phyloP scores from a whole-genome alignment of 2,888 invertebrate genomes.

The Temnothorax ravouxi region DNA sequence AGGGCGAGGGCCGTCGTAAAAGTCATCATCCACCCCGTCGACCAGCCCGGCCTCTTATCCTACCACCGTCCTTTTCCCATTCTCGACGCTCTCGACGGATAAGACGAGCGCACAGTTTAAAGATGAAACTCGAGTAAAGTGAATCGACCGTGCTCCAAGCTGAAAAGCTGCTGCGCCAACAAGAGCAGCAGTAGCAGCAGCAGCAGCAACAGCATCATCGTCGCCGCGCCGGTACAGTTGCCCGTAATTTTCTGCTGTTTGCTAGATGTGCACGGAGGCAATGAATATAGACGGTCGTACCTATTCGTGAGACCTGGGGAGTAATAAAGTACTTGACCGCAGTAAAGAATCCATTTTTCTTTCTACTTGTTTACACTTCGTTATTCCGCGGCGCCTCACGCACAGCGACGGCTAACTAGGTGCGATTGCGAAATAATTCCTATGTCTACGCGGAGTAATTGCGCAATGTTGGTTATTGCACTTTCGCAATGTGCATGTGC shows the following conservation, averaged over 20 bases:
- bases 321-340: conserved; percentile 77
- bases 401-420: conserved; percentile 49
- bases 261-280: conserved; percentile 73
- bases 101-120: conserved; percentile 57
- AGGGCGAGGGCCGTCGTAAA: conserved; percentile 59
- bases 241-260: conserved; percentile 80
- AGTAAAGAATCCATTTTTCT: conserved; percentile 77
- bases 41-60: conserved; percentile 34
- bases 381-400: conserved; percentile 70
- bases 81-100: conserved; percentile 46
- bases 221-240: conserved; percentile 55
- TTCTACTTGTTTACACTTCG: conserved; percentile 79
- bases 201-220: conserved; percentile 56
- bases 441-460: background rate
- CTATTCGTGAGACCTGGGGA: conserved; percentile 66
- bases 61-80: conserved; percentile 19
- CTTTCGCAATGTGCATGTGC: background rate
- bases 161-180: conserved; percentile 56
- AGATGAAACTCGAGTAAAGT: conserved; percentile 64
- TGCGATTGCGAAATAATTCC: conserved; percentile 44
- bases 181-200: background rate
- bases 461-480: background rate
- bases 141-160: conserved; percentile 51
- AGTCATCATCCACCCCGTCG: conserved; percentile 64
- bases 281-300: conserved; percentile 71